phyloP scores from a whole-genome alignment of 2,888 invertebrate genomes.

The Nineta flava region DNA sequence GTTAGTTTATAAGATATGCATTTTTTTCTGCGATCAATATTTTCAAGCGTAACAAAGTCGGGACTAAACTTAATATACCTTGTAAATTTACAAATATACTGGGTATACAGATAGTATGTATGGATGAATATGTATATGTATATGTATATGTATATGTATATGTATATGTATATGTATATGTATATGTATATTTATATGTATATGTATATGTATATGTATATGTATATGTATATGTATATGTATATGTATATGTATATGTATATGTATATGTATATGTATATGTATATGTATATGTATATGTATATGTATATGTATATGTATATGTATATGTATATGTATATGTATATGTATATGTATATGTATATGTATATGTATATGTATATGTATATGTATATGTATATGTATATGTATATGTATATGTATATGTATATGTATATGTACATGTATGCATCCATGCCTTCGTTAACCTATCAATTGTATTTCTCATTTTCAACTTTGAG shows the following conservation, averaged over 20 bases:
- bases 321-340: slow-evolving; percentile 2
- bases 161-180: neutral
- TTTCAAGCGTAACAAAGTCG: no score
- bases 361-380: neutral
- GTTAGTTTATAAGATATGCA: no score
- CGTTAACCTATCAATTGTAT: no score
- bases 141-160: neutral
- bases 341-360: neutral
- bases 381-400: neutral
- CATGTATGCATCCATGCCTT: neutral
- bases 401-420: neutral
- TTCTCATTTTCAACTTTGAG: no score
- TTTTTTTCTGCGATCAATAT: no score
- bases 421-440: neutral
- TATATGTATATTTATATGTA: neutral
- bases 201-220: neutral
- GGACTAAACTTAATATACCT: no score
- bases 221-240: neutral
- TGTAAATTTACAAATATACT: no score
- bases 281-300: neutral
- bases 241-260: neutral
- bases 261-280: neutral
- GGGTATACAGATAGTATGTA: neutral
- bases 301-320: neutral
- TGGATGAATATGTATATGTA: neutral